Percentiles rank a stretch among this genome's conserved stretches.
These are phyloP conservation scores for Andrena praecox DNA, from an alignment of 2,888 invertebrate genomes.

Conservation along the genomic window DNA sequence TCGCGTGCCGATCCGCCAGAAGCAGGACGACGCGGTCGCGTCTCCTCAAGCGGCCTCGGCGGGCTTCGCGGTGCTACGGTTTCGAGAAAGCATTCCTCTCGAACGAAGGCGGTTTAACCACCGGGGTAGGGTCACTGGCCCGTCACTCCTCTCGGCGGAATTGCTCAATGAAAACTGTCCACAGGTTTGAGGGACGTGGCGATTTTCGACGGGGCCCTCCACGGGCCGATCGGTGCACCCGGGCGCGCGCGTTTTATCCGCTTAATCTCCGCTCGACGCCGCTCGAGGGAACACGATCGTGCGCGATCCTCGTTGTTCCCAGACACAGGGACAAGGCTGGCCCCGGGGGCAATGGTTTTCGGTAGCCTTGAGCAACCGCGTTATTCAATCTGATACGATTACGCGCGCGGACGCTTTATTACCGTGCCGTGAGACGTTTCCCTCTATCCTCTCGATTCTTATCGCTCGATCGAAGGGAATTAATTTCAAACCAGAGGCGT, in stretches of 20 bases:
- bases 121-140: conserved; percentile 46
- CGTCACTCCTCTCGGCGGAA: conserved; percentile 31
- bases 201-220: conserved; percentile 44
- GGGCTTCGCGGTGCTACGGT: conserved; percentile 28
- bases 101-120: conserved; percentile 11
- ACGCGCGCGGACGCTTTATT: conserved; percentile 32
- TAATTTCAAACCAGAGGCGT: neutral
- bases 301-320: conserved; percentile 41
- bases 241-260: conserved; percentile 33
- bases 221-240: neutral
- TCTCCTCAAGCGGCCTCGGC: conserved; percentile 4
- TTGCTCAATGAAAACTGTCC: conserved; percentile 51
- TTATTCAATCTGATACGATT: conserved; percentile 56
- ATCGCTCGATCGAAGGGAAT: conserved; percentile 6
- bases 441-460: conserved; percentile 26
- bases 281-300: conserved; percentile 24
- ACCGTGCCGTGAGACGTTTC: conserved; percentile 27
- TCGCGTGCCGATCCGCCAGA: neutral
- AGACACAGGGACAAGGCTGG: conserved; percentile 19
- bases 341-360: conserved; percentile 52
- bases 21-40: neutral
- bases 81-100: conserved; percentile 51
- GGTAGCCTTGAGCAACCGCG: conserved; percentile 49
- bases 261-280: conserved; percentile 29
- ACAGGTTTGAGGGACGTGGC: conserved; percentile 7